Percentiles rank a stretch among this genome's conserved stretches.
phyloP scores from a whole-genome alignment of 2,113 vertebrate species.

The Platichthys stellatus region DNA sequence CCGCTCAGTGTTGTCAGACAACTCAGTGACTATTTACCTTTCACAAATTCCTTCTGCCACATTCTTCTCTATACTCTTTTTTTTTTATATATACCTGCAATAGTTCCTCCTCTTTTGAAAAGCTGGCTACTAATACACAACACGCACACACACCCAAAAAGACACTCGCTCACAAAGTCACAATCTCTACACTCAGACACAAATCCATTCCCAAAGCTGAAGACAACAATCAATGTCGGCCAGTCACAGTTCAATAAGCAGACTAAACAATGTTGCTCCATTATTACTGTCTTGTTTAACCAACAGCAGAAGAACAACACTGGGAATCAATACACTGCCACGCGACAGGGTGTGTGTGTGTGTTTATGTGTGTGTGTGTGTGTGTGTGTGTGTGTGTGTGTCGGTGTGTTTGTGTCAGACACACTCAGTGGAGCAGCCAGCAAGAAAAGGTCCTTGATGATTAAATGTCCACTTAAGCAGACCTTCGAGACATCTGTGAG shows the following conservation, averaged over 20 bases:
- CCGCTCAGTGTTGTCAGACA: conserved; percentile 22
- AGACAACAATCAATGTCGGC: conserved; percentile 72
- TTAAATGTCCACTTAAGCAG: conserved; percentile 71
- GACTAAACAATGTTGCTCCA: conserved; percentile 73
- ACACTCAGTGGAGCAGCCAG: conserved; percentile 49
- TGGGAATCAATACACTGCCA: conserved; percentile 68
- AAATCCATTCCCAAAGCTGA: conserved; percentile 39
- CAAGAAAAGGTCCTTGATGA: conserved; percentile 68
- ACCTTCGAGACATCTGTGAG: conserved; percentile 35
- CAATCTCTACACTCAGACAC: conserved; percentile 20
- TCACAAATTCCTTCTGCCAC: not conserved
- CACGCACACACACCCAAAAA: not conserved
- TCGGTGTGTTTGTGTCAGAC: conserved; percentile 8
- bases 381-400: conserved; percentile 25
- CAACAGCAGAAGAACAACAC: conserved; percentile 69
- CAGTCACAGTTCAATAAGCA: conserved; percentile 76
- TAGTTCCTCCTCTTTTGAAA: conserved; percentile 13
- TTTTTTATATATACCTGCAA: not conserved
- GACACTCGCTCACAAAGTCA: conserved; percentile 11
- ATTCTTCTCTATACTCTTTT: not conserved
- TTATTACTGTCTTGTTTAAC: conserved; percentile 80
- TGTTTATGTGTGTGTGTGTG: conserved; percentile 16
- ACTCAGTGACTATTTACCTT: conserved; percentile 10
- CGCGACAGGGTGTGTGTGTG: conserved; percentile 31
- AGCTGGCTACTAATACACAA: conserved; percentile 9